These are phyloP conservation scores for Trematomus loennbergii DNA, from an alignment of 2,113 vertebrate genomes.

Conservation along the genomic window DNA sequence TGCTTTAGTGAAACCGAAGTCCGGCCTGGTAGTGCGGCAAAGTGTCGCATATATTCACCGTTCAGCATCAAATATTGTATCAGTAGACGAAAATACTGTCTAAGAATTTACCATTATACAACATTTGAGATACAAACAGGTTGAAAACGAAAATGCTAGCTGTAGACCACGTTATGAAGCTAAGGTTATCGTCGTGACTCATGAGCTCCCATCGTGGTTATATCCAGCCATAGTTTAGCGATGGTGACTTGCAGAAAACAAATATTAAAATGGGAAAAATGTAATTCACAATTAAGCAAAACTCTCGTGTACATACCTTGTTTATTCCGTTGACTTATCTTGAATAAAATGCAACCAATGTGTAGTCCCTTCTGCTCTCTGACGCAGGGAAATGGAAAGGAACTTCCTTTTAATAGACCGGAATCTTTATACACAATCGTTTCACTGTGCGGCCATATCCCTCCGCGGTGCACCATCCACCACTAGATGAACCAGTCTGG, in stretches of 20 bases:
- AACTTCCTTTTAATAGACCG: slow-evolving; percentile 76
- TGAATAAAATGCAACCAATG: slow-evolving; percentile 82
- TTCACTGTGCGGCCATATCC: slow-evolving; percentile 76
- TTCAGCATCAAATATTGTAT: neutral
- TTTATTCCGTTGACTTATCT: slow-evolving; percentile 78
- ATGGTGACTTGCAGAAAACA: neutral
- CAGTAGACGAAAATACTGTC: no score
- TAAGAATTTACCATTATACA: no score
- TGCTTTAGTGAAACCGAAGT: slow-evolving; percentile 46
- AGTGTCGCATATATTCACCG: slow-evolving; percentile 35
- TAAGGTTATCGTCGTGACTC: slow-evolving; percentile 40
- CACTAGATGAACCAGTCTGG: neutral
- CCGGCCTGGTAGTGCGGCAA: slow-evolving; percentile 33
- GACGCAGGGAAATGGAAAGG: slow-evolving; percentile 83
- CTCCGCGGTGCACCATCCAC: slow-evolving; percentile 75
- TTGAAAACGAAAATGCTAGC: rapidly evolving
- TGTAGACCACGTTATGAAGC: neutral
- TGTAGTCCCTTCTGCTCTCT: slow-evolving; percentile 76
- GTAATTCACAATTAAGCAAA: rapidly evolving
- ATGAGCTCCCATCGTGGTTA: slow-evolving; percentile 1
- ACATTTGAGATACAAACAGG: neutral
- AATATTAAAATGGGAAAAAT: neutral
- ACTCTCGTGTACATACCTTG: slow-evolving; percentile 68
- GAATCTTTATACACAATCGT: slow-evolving; percentile 82
- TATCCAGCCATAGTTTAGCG: neutral